Evolutionary conservation across 2,797 vertebrate genomes (phyloP).

Genomic region (Lithobates pipiens): DNA sequence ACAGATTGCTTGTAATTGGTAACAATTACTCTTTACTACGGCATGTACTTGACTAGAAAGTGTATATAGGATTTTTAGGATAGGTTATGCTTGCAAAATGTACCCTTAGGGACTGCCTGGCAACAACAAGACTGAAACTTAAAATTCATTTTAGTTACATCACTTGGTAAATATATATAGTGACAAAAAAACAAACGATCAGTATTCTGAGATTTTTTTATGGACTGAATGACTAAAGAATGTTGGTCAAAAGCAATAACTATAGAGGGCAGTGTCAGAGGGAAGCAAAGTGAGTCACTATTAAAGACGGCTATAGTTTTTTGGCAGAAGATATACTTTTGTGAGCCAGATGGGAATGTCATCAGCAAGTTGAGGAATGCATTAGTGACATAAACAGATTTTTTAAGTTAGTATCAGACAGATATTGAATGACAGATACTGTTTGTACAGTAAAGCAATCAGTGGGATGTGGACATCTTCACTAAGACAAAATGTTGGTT

Average conservation of each 20-base stretch:
- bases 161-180: no score
- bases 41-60: no score
- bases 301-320: conserved; percentile 9
- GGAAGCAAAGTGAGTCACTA: conserved; percentile 5
- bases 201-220: neutral
- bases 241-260: neutral
- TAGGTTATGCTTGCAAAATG: no score
- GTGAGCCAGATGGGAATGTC: conserved; percentile 49
- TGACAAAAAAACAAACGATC: neutral
- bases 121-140: neutral
- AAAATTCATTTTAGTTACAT: neutral
- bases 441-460: neutral
- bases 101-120: neutral
- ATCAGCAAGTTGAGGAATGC: conserved; percentile 34
- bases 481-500: neutral
- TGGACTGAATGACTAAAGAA: neutral
- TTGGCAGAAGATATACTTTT: conserved; percentile 28
- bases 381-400: conserved; percentile 45
- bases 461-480: neutral
- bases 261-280: conserved; percentile 15
- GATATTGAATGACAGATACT: conserved; percentile 22
- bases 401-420: conserved; percentile 30
- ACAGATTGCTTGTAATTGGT: no score
- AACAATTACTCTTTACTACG: no score
- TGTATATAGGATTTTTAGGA: no score